A percentile compares a stretch with the other conserved stretches of the same genome.
Conservation (phyloP, 2,113 vertebrate species). For the Microtus oregoni region DNA sequence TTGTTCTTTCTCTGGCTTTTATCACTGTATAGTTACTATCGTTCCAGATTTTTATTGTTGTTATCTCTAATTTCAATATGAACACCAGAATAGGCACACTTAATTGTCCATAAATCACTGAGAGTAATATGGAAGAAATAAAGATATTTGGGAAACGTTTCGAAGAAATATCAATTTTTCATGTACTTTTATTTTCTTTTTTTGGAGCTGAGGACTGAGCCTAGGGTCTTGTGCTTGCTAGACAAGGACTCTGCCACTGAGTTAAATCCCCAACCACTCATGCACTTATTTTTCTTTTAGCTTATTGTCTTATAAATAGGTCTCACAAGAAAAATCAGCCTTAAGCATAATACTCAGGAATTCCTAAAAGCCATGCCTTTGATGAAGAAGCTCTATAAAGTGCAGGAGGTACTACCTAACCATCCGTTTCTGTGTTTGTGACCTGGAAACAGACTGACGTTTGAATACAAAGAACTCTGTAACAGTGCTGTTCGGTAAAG, state of each 20-base stretch:
- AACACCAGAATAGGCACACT: background rate
- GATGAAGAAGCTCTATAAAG: background rate
- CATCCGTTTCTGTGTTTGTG: background rate
- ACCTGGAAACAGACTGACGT: background rate
- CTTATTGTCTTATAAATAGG: background rate
- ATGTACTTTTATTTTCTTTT: background rate
- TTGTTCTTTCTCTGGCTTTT: background rate
- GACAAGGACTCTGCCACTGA: too few relatives aligned
- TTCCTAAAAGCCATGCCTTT: background rate
- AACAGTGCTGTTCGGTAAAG: background rate
- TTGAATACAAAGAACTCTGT: background rate
- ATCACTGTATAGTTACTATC: background rate
- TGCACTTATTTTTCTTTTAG: background rate
- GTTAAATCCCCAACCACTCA: background rate
- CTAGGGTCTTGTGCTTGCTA: too few relatives aligned
- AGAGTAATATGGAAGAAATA: background rate
- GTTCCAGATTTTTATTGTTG: background rate
- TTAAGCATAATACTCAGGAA: constrained; percentile 20
- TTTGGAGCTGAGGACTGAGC: too few relatives aligned
- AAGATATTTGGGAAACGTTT: background rate
- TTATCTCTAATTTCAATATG: constrained; percentile 26
- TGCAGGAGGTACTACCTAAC: background rate
- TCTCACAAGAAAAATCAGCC: background rate
- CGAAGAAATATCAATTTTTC: constrained; percentile 1
- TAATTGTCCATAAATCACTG: background rate